Evolutionary conservation across 2,888 invertebrate genomes (phyloP), one percentile per base, ranked within the genome.

Genomic region (Ochropleura leucogaster): DNA sequence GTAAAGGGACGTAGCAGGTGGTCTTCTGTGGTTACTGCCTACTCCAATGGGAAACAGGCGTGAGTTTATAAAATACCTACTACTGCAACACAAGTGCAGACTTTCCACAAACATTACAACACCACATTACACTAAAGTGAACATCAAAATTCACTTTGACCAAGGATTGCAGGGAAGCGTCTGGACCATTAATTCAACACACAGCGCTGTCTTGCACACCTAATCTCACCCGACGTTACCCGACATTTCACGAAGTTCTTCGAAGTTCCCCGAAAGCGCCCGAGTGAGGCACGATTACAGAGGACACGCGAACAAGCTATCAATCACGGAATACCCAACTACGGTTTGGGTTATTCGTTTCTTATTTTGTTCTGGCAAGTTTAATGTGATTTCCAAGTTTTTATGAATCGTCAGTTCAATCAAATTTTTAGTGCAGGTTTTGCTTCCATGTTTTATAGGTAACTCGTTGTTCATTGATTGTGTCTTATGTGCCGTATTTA

Each of bases 231-330:
- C 68, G 76, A 74, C 12, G 40, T 57, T 55, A 68, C 18, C 57
- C 81, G 68, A 75, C 6, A 9, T 72, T 47, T 82, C 73, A 84
- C 74, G 83, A 83, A 9, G n/a, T 62, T 66, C 55, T 14, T 30
- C 85, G 72, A 72, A 57, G 60, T 55, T 67, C 5, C 4, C 59
- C 82, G 85, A 82, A 47, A 67, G 51, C 47, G 51, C 20, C 81
- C 75, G 77, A 87, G 84, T 78, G 76, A 69, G 74, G 85, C 72
- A 77, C 88, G 86, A 88, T 89, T 88, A 88, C 83, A 77, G 78
- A 80, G 80, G 87, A 88, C 92, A 91, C 89, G 88, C 85, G 82
- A 85, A 79, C 83, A 72, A 72, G 81, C 91, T 84, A 92, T 92
- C 91, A 92, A 92, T 92, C 92, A 91, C 88, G 68, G 79, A 78